Evolutionary conservation across 2,113 vertebrate genomes (phyloP).

Genomic region (Pyxicephalus adspersus): DNA sequence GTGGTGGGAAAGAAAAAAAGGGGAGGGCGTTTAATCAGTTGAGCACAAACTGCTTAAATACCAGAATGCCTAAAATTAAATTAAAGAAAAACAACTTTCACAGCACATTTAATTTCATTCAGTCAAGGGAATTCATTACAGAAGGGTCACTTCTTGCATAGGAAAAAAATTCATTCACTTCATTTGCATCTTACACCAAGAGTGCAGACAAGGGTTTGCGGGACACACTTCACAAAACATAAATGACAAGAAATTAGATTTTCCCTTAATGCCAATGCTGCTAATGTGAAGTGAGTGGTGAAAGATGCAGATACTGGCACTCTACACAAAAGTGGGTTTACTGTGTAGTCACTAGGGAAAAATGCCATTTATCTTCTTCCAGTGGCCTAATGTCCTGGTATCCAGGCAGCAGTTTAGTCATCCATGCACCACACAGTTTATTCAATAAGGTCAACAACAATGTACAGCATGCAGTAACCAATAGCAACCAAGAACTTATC

Average conservation of each 20-base stretch:
- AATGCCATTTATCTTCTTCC: conserved; percentile 15
- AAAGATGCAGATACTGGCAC: not conserved
- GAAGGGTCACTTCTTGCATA: not conserved
- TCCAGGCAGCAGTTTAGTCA: conserved; percentile 14
- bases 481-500: too few species aligned
- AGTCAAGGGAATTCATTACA: not conserved
- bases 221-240: not conserved
- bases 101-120: not conserved
- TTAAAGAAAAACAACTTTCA: not conserved
- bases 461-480: too few species aligned
- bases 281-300: conserved; percentile 1
- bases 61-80: not conserved
- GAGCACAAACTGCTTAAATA: not conserved
- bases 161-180: not conserved
- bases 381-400: not conserved
- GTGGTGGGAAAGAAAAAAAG: not conserved
- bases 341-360: not conserved
- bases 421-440: not conserved
- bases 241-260: not conserved
- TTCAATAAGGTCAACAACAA: too few species aligned
- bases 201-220: not conserved
- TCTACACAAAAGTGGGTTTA: not conserved
- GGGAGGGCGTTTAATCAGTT: conserved; percentile 12
- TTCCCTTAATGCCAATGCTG: not conserved
- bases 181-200: not conserved